phyloP scores from a whole-genome alignment of 2,888 invertebrate species.

The Liodrosophila aerea region DNA sequence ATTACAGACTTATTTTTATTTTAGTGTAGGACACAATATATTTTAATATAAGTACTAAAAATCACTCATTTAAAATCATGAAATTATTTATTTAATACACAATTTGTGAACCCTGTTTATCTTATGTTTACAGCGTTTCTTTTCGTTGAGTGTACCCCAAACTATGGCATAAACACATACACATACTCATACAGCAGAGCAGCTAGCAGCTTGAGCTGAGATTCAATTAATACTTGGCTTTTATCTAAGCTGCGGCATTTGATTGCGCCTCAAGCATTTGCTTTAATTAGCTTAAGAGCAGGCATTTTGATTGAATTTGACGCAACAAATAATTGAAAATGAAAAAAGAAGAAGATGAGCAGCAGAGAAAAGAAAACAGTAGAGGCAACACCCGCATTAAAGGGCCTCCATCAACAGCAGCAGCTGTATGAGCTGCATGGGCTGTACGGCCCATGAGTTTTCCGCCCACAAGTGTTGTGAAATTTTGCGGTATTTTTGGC shows the following conservation, averaged over 20 bases:
- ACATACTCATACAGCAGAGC: no score
- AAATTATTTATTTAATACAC: no score
- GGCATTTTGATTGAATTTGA: constrained; percentile 61
- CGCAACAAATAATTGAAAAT: constrained; percentile 52
- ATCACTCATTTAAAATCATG: no score
- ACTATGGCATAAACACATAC: not conserved
- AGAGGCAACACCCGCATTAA: not conserved
- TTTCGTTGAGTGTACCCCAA: no score
- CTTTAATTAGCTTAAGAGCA: constrained; percentile 60
- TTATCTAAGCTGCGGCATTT: constrained; percentile 20
- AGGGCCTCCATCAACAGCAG: constrained; percentile 7
- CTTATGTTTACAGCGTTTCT: no score
- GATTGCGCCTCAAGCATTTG: constrained; percentile 30
- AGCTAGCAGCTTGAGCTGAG: constrained; percentile 8
- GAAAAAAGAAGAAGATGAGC: constrained; percentile 6
- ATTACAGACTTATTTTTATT: no score
- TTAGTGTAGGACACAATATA: no score
- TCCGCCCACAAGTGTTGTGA: constrained; percentile 47
- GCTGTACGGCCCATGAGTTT: no score
- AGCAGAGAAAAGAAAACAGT: constrained; percentile 9
- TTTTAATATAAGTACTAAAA: no score
- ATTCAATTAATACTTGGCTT: constrained; percentile 38
- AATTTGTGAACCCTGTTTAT: no score
- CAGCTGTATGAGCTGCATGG: not conserved
- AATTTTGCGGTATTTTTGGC: constrained; percentile 53